Base-by-base conservation (phyloP, 2,797 vertebrate species). In the Dipus sagitta region DNA sequence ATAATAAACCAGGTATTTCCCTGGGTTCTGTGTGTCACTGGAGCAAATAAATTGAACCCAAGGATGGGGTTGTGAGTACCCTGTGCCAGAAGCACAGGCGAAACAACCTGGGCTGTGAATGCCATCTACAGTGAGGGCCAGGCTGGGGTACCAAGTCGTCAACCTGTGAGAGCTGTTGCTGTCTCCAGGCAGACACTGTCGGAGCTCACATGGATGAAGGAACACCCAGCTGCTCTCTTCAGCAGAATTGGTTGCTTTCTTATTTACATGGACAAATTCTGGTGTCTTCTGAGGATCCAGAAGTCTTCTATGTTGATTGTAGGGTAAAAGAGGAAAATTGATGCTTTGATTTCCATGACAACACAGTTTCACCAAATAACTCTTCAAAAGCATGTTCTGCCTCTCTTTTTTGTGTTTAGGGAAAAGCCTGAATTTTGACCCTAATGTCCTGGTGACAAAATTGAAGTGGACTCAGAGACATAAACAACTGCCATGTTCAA, bases 331-430 rank as follows among this genome's bases (percentile, higher is more conserved):
- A 83, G 52, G 64, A 70, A 47, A 30, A 71, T 0, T 17, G 54
- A 30, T 65, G 12, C 62, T 67, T 67, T 82, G 38, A 47, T 30
- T 82, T n/a, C 67, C 80, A 23, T 82, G 26, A 64, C 11, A 28
- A 21, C 15, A 47, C 28, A 54, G 26, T 64, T 79, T 79, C 90
- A 87, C 68, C 87, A 92, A 79, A 42, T 68, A 87, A 79, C 28
- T 75, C 62, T 70, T 54, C 21, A 12, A 90, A 79, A 87, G 23
- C 52, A 62, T 75, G 18, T 65, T 88, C 67, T 70, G n/a, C 60
- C 65, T 65, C 71, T 76, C 30, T n/a, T 85, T 74, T 71, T 26
- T 21, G 80, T 34, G 38, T 64, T 76, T 67, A n/a, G 77, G 70
- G 13, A 65, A 52, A n/a, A 70, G n/a, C 13, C 28, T 68, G 7